phyloP scores from a whole-genome alignment of 2,797 vertebrate genomes.

The Streptopelia turtur region DNA sequence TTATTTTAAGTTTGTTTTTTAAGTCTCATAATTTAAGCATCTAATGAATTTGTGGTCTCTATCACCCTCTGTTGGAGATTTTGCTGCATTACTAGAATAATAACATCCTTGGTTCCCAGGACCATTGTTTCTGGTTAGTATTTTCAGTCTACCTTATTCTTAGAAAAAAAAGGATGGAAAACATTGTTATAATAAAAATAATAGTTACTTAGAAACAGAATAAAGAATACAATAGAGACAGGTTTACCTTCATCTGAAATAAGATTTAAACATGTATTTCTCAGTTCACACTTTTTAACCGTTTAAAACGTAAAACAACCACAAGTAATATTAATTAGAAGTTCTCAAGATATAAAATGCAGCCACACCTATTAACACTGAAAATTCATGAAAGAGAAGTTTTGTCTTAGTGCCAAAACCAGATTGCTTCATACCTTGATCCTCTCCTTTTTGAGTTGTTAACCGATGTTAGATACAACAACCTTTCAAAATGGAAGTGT shows the following conservation, averaged over 20 bases:
- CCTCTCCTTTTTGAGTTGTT: background rate
- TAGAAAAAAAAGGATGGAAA: background rate
- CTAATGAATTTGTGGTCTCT: background rate
- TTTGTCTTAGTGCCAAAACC: background rate
- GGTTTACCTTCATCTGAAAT: background rate
- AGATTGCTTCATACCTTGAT: background rate
- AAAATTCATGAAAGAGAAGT: background rate
- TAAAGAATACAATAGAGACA: background rate
- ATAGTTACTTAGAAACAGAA: background rate
- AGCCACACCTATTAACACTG: background rate
- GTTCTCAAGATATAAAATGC: background rate
- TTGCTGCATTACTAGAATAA: background rate
- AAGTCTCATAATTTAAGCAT: background rate
- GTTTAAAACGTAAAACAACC: background rate
- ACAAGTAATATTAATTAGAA: background rate
- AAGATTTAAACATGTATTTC: background rate
- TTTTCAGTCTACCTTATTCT: background rate
- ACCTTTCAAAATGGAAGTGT: background rate
- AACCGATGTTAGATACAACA: background rate
- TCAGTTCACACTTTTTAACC: background rate
- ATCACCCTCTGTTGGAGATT: constrained; percentile 55
- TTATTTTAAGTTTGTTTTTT: background rate
- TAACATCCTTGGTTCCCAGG: background rate
- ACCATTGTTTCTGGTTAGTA: background rate
- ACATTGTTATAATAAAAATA: background rate